Evolutionary conservation across 2,888 invertebrate species (phyloP), one percentile per base, ranked within the genome.

Genomic region (Eupithecia inturbata): DNA sequence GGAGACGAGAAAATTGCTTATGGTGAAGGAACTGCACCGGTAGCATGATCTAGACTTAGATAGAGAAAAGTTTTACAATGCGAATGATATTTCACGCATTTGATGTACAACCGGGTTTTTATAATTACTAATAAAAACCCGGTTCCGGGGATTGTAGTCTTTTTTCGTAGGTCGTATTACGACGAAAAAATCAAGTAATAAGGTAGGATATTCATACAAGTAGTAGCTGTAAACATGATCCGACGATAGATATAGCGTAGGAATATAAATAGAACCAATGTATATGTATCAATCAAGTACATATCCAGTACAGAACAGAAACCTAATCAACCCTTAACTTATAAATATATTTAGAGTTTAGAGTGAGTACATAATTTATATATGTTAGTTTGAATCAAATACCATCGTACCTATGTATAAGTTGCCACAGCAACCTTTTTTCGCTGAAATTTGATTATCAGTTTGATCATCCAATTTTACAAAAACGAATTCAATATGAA

Each of bases 371-470:
- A 60, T 28, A 62, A 62, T 31, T 31, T 31, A 19, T 1, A 16
- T 12, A 62, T 31, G 7, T 62, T 57, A 57, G 22, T 26, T 26
- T 26, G 57, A 62, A 62, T 31, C 3, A 31, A 16, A 67, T 36
- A 49, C 45, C 67, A 39, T 33, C 89, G 89, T 94, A 94, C 94
- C 93, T 92, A 92, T 87, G 86, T 77, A 93, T 88, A 81, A 89
- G 89, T 80, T 90, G 87, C 92, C 91, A 91, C 77, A 94, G 91
- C 85, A 93, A 87, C 84, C 91, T 91, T 87, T 91, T 93, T 88
- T 93, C 91, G 87, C 94, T 93, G 94, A 89, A 93, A 94, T 67
- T 64, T n/a, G 33, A 72, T 72, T 72, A 70, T n/a, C 19, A 26
- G 36, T 36, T 33, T 33, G 19, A 26, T 26, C 41, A 5, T 36